phyloP scores from a whole-genome alignment of 2,797 vertebrate species.

The Rhyacichthys aspro region DNA sequence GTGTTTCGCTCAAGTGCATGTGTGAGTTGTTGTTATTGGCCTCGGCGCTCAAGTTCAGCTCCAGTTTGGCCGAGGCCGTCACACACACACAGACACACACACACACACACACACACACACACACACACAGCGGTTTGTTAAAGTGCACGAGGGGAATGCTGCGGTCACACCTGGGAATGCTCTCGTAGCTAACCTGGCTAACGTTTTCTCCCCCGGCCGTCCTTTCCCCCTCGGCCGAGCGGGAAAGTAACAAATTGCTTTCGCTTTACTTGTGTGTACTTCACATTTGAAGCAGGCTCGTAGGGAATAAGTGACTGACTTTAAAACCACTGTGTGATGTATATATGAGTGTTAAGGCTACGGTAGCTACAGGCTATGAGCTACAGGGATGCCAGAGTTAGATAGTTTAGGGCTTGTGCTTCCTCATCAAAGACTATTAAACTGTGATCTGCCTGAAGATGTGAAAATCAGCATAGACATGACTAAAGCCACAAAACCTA shows the following conservation, averaged over 20 bases:
- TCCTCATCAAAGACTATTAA: too few species aligned
- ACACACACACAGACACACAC: conserved; percentile 33
- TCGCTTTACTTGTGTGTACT: conserved; percentile 33
- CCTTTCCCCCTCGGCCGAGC: conserved; percentile 41
- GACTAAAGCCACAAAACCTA: too few species aligned
- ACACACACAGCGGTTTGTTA: conserved; percentile 55
- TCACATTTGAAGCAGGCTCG: conserved; percentile 14
- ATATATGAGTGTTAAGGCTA: too few species aligned
- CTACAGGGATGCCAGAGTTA: too few species aligned
- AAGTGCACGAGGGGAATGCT: conserved; percentile 70
- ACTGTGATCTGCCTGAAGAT: too few species aligned
- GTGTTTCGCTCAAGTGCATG: conserved; percentile 45
- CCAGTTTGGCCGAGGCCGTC: conserved; percentile 60
- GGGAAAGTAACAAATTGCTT: conserved; percentile 53
- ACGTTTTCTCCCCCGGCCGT: conserved; percentile 46
- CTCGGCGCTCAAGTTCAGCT: conserved; percentile 41
- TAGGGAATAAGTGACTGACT: conserved; percentile 5
- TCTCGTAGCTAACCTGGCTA: conserved; percentile 64
- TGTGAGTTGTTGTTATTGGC: conserved; percentile 62
- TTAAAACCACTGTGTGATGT: too few species aligned
- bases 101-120: conserved; percentile 22
- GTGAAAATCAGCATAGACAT: too few species aligned
- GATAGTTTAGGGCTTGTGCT: too few species aligned
- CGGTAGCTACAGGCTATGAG: too few species aligned
- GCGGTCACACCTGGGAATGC: conserved; percentile 75